These are phyloP conservation scores for Drosophila takahashii DNA, from an alignment of 1,140 invertebrate genomes.

Conservation along the genomic window DNA sequence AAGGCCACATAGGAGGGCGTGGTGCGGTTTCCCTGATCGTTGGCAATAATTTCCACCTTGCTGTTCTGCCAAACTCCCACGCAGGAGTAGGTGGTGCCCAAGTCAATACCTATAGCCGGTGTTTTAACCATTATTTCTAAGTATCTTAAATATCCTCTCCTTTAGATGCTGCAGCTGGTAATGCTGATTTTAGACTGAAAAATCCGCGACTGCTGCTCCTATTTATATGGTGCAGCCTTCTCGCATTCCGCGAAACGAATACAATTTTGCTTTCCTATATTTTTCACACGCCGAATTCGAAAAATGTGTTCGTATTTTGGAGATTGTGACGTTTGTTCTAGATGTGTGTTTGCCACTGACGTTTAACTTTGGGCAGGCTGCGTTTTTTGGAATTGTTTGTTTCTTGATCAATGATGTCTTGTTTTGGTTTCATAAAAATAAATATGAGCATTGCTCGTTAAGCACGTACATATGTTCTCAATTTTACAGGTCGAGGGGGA, in stretches of 20 bases:
- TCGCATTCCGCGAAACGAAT: conserved; percentile 26
- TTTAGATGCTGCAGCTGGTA: not conserved
- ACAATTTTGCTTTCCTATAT: conserved; percentile 10
- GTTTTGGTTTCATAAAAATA: conserved; percentile 27
- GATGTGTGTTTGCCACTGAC: conserved; percentile 43
- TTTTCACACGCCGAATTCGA: conserved; percentile 51
- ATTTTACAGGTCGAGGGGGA: not conserved
- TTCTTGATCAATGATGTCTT: conserved; percentile 36
- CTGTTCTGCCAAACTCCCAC: conserved; percentile 93
- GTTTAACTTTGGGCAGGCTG: conserved; percentile 21
- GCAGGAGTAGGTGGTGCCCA: conserved; percentile 93
- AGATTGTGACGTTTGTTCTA: conserved; percentile 45
- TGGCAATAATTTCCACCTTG: conserved; percentile 97
- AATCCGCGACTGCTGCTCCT: conserved; percentile 2
- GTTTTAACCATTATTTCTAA: conserved; percentile 78
- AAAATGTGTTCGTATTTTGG: conserved; percentile 46
- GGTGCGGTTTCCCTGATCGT: conserved; percentile 97
- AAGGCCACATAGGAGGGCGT: conserved; percentile 96
- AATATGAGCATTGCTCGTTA: not conserved
- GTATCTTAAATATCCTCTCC: not conserved
- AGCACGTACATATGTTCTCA: not conserved
- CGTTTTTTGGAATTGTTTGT: conserved; percentile 16
- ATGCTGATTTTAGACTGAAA: conserved; percentile 21
- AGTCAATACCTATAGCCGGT: conserved; percentile 91
- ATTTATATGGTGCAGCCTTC: conserved; percentile 52